Evolutionary conservation across 1,140 invertebrate species (phyloP).

Genomic region (Physella acuta): DNA sequence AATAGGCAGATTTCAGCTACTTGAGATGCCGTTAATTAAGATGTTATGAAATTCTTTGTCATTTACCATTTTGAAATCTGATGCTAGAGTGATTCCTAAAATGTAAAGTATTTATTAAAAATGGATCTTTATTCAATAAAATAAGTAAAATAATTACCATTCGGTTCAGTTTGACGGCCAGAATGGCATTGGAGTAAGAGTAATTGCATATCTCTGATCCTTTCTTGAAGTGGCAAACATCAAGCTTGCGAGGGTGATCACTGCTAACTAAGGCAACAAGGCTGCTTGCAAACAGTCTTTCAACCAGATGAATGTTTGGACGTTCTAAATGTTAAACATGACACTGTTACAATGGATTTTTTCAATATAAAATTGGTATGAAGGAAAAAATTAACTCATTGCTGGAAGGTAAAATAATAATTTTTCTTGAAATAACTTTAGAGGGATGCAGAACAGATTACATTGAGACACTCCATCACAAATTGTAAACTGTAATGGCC

Average conservation of each 20-base stretch:
- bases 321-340: slow-evolving; percentile 65
- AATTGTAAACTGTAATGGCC: no score
- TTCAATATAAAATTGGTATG: no score
- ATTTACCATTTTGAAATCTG: not conserved
- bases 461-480: no score
- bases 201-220: slow-evolving; percentile 98
- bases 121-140: not conserved
- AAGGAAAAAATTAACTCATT: no score
- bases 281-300: slow-evolving; percentile 94
- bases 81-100: not conserved
- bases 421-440: not conserved
- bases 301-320: slow-evolving; percentile 91
- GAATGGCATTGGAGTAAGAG: slow-evolving; percentile 95
- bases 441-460: not conserved
- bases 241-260: slow-evolving; percentile 86
- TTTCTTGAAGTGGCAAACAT: slow-evolving; percentile 97
- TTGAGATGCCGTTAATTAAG: no score
- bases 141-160: slow-evolving; percentile 69
- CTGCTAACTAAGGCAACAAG: slow-evolving; percentile 92
- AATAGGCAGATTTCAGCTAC: no score
- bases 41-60: slow-evolving; percentile 4
- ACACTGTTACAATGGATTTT: no score
- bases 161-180: slow-evolving; percentile 94
- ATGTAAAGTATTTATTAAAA: not conserved
- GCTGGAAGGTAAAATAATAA: no score